Evolutionary conservation across 2,797 vertebrate genomes (phyloP).

Genomic region (Oophaga sylvatica): DNA sequence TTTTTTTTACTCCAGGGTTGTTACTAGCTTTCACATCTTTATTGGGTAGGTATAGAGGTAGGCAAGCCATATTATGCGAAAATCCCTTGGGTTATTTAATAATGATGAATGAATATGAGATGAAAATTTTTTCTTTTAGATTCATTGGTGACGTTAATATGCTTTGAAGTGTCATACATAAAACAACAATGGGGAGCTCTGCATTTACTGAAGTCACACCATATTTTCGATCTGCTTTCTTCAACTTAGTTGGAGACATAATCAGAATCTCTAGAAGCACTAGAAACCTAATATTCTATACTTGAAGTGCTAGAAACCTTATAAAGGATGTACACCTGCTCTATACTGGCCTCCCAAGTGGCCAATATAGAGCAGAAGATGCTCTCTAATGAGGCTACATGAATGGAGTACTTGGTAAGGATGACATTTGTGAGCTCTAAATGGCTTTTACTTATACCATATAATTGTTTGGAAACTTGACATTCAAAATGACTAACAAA

Average conservation of each 20-base stretch:
- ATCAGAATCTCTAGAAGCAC: too few relatives aligned
- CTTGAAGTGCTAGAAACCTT: too few relatives aligned
- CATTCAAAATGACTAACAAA: too few relatives aligned
- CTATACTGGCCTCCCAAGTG: too few relatives aligned
- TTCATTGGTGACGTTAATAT: conserved; percentile 7
- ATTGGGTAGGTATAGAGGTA: conserved; percentile 20
- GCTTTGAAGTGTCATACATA: conserved; percentile 36
- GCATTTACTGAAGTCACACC: conserved; percentile 1
- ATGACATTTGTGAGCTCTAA: too few relatives aligned
- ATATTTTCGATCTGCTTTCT: background rate
- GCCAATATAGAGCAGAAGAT: too few relatives aligned
- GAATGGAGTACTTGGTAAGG: too few relatives aligned
- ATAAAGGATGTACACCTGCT: too few relatives aligned
- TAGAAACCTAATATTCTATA: too few relatives aligned
- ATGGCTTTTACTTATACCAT: too few relatives aligned
- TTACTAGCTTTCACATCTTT: conserved; percentile 25
- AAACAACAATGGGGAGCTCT: conserved; percentile 18
- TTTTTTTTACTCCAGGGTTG: conserved; percentile 17
- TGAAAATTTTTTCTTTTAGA: conserved; percentile 21
- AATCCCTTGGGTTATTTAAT: conserved; percentile 35
- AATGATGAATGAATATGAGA: conserved; percentile 25
- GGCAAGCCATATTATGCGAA: conserved; percentile 12
- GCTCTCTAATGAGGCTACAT: too few relatives aligned
- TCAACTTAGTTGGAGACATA: background rate
- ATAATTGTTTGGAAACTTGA: too few relatives aligned